Conservation (phyloP, 1,140 invertebrate species). For the Drosophila bocki region DNA sequence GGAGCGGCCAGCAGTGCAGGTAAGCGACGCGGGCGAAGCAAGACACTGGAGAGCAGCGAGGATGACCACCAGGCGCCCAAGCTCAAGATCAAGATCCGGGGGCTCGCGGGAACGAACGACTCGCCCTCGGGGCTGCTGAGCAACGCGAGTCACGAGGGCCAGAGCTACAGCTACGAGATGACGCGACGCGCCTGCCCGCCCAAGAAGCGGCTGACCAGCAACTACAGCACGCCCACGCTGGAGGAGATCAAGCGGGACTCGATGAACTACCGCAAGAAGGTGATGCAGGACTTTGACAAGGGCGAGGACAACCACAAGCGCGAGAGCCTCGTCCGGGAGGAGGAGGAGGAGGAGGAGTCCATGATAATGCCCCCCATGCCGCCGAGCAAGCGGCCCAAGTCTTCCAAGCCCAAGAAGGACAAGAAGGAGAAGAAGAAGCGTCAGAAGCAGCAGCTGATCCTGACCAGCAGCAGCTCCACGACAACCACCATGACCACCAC, state of each 20-base stretch:
- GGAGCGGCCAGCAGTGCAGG: slow-evolving; percentile 76
- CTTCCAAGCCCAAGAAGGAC: slow-evolving; percentile 86
- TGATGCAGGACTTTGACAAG: slow-evolving; percentile 92
- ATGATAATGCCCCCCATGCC: slow-evolving; percentile 40
- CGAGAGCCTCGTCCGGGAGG: slow-evolving; percentile 21
- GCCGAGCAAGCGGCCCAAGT: slow-evolving; percentile 85
- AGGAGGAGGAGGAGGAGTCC: slow-evolving; percentile 30
- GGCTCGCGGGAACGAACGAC: slow-evolving; percentile 65
- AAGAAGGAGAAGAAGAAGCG: slow-evolving; percentile 88
- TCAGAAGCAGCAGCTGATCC: slow-evolving; percentile 38
- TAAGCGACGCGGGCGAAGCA: slow-evolving; percentile 78
- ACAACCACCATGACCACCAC: slow-evolving; percentile 73
- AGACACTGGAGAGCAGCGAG: slow-evolving; percentile 85
- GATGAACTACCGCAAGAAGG: slow-evolving; percentile 94
- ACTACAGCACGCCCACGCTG: slow-evolving; percentile 88
- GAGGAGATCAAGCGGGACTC: slow-evolving; percentile 93
- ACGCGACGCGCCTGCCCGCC: slow-evolving; percentile 88
- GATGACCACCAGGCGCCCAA: slow-evolving; percentile 88
- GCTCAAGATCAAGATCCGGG: slow-evolving; percentile 93
- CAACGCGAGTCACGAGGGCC: slow-evolving; percentile 80
- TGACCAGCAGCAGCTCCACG: slow-evolving; percentile 31
- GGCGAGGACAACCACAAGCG: slow-evolving; percentile 87
- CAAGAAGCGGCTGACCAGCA: slow-evolving; percentile 90
- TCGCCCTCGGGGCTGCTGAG: slow-evolving; percentile 85
- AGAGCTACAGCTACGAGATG: slow-evolving; percentile 82